These are phyloP conservation scores for Gnathonemus longibarbis DNA, from an alignment of 2,113 vertebrate species.

Conservation along the genomic window DNA sequence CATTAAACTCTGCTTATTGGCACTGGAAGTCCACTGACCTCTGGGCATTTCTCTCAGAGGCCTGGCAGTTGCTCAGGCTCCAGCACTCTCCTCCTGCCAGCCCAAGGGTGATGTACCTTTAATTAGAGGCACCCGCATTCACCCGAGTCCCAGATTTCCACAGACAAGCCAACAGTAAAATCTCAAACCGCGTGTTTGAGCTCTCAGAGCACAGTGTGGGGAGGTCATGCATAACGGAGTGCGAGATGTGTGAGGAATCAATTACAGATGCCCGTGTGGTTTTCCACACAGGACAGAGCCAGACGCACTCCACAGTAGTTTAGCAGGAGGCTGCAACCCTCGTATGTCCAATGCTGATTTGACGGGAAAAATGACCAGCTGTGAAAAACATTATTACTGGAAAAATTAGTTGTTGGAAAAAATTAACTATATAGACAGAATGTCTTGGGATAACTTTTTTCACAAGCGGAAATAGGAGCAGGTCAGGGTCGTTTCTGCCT, in stretches of 20 bases:
- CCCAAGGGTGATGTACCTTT: neutral
- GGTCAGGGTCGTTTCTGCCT: neutral
- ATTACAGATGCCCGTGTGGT: neutral
- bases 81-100: neutral
- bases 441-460: neutral
- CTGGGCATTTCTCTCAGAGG: neutral
- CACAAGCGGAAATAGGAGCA: neutral
- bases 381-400: neutral
- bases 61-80: neutral
- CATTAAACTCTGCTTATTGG: neutral
- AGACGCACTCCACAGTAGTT: neutral
- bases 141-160: neutral
- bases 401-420: neutral
- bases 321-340: neutral
- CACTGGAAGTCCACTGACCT: neutral
- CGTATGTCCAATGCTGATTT: neutral
- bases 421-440: neutral
- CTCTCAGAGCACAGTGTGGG: neutral
- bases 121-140: neutral
- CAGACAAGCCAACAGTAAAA: neutral
- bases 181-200: neutral
- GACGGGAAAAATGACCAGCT: neutral
- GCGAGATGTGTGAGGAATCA: neutral
- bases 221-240: neutral
- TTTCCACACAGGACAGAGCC: neutral